These are phyloP conservation scores for Hippocampus comes DNA, from an alignment of 2,113 vertebrate genomes.

Conservation along the genomic window DNA sequence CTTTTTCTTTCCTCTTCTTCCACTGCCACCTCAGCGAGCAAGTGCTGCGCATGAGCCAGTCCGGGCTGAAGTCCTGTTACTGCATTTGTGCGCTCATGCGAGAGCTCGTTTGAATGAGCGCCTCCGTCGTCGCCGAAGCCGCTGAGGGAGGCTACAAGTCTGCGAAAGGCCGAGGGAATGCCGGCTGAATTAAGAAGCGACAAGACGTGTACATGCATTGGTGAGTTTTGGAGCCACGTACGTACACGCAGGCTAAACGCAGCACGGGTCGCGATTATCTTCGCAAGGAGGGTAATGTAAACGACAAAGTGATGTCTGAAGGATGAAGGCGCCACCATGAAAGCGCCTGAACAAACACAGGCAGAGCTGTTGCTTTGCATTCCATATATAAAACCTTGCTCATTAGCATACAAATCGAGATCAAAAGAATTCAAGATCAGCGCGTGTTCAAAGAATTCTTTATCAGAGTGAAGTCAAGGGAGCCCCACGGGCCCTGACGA, in stretches of 20 bases:
- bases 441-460: constrained; percentile 46
- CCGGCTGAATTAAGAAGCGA: constrained; percentile 15
- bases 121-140: constrained; percentile 43
- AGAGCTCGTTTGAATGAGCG: constrained; percentile 56
- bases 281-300: constrained; percentile 32
- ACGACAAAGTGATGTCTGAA: constrained; percentile 28
- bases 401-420: constrained; percentile 59
- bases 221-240: not conserved
- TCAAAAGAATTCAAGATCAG: constrained; percentile 57
- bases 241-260: constrained; percentile 3
- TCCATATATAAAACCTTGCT: constrained; percentile 29
- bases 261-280: constrained; percentile 22
- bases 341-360: constrained; percentile 36
- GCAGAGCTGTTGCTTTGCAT: constrained; percentile 32
- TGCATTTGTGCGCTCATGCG: constrained; percentile 64
- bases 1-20: constrained; percentile 23
- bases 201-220: not conserved
- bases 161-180: constrained; percentile 16
- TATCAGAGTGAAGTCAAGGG: constrained; percentile 35
- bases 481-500: not conserved
- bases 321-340: constrained; percentile 30
- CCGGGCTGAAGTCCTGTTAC: constrained; percentile 53
- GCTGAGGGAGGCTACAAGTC: constrained; percentile 47
- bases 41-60: constrained; percentile 54
- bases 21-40: constrained; percentile 47